Percentiles rank a stretch among this genome's conserved stretches.
phyloP scores from a whole-genome alignment of 2,797 vertebrate genomes.

The Tragelaphus oryx region DNA sequence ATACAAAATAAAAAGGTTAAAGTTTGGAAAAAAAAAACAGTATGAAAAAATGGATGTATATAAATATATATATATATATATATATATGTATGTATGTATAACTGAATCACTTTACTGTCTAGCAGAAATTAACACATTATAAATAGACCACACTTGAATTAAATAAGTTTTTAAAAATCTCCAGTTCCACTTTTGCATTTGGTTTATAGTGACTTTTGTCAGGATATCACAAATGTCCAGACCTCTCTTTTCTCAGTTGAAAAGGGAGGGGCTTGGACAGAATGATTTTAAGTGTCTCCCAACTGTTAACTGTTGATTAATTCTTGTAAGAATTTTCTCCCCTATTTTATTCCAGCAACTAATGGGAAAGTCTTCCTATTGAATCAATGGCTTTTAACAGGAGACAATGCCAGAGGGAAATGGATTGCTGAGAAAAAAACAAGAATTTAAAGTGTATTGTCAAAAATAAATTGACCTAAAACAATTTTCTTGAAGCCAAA shows the following conservation, averaged over 20 bases:
- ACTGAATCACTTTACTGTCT: neutral
- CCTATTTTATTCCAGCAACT: neutral
- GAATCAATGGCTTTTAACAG: neutral
- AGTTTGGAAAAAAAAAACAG: neutral
- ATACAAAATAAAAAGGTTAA: neutral
- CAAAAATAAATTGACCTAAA: conserved; percentile 39
- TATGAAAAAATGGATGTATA: neutral
- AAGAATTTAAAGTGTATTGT: neutral
- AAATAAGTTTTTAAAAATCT: neutral
- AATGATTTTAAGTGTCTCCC: neutral
- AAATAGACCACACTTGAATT: neutral
- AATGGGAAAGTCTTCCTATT: neutral
- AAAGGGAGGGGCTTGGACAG: neutral
- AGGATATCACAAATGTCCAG: neutral
- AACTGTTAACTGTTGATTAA: neutral
- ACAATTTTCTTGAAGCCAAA: conserved; percentile 34
- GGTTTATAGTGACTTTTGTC: neutral
- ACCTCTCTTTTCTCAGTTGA: neutral
- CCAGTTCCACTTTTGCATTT: neutral
- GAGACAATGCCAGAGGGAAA: neutral
- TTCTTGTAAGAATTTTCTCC: neutral
- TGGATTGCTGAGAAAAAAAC: neutral
- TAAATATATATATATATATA: neutral
- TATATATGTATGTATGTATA: neutral
- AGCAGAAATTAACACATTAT: neutral